Evolutionary conservation across 2,888 invertebrate genomes (phyloP).

Genomic region (Netelia melanura): DNA sequence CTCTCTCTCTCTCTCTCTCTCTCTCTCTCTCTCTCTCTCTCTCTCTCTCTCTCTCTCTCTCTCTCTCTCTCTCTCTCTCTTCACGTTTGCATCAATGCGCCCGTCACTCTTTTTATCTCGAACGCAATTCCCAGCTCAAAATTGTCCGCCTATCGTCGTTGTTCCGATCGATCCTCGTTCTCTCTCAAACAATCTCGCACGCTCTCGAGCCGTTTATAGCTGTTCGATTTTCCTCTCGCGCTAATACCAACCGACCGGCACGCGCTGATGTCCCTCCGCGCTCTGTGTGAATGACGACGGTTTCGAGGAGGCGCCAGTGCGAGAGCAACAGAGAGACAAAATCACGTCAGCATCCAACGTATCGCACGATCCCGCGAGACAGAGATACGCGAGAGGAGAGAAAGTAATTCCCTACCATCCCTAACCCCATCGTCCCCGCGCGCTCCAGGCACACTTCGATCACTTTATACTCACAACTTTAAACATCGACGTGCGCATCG

Average conservation of each 20-base stretch:
- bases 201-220: slow-evolving; percentile 6
- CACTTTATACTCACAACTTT: slow-evolving; percentile 2
- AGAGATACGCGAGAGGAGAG: no score
- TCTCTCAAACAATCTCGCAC: slow-evolving; percentile 9
- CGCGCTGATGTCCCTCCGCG: slow-evolving; percentile 39
- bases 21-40: slow-evolving; percentile 8
- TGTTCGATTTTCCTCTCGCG: slow-evolving; percentile 27
- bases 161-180: slow-evolving; percentile 46
- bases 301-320: slow-evolving; percentile 10
- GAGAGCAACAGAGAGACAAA: slow-evolving; percentile 23
- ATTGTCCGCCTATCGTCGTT: slow-evolving; percentile 65
- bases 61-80: slow-evolving; percentile 8
- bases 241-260: slow-evolving; percentile 25
- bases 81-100: slow-evolving; percentile 55
- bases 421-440: no score
- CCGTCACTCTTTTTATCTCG: slow-evolving; percentile 69
- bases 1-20: slow-evolving; percentile 19
- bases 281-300: slow-evolving; percentile 46
- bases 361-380: slow-evolving; percentile 15
- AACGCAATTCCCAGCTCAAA: slow-evolving; percentile 67
- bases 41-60: slow-evolving; percentile 15
- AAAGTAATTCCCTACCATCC: no score
- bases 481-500: slow-evolving; percentile 3
- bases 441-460: no score
- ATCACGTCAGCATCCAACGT: slow-evolving; percentile 42